Conservation (phyloP, 1,140 invertebrate species). For the Caenorhabditis remanei region DNA sequence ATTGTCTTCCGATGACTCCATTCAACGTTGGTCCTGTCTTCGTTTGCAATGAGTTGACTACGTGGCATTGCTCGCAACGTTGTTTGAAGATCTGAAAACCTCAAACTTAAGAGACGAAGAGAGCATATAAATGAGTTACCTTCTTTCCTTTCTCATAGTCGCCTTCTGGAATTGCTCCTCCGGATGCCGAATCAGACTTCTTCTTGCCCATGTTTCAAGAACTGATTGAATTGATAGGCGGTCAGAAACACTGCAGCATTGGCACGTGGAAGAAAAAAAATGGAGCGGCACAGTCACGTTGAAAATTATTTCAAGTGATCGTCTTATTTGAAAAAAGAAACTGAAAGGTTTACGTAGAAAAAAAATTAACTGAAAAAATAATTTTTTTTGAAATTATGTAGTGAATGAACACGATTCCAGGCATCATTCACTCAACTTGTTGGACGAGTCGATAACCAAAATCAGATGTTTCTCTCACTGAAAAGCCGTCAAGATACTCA, state of each 20-base stretch:
- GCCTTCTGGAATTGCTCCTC: conserved; percentile 80
- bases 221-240: neutral
- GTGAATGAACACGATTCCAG: neutral
- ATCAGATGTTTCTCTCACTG: conserved; percentile 5
- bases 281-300: neutral
- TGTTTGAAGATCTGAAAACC: conserved; percentile 85
- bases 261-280: neutral
- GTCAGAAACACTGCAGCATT: neutral
- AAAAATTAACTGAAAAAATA: no score
- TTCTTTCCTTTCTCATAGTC: conserved; percentile 97
- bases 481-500: conserved; percentile 25
- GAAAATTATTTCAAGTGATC: neutral
- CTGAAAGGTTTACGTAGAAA: neutral
- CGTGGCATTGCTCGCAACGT: conserved; percentile 96
- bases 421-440: conserved; percentile 16
- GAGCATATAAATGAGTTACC: neutral
- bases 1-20: conserved; percentile 93
- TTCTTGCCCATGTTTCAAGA: conserved; percentile 59
- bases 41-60: conserved; percentile 83
- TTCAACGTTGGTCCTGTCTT: conserved; percentile 95
- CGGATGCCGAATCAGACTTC: conserved; percentile 48
- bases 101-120: neutral
- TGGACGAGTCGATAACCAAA: neutral
- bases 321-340: no score
- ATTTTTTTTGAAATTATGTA: no score